Evolutionary conservation across 1,140 invertebrate genomes (phyloP).

Genomic region (Pseudachorutes palmiensis): DNA sequence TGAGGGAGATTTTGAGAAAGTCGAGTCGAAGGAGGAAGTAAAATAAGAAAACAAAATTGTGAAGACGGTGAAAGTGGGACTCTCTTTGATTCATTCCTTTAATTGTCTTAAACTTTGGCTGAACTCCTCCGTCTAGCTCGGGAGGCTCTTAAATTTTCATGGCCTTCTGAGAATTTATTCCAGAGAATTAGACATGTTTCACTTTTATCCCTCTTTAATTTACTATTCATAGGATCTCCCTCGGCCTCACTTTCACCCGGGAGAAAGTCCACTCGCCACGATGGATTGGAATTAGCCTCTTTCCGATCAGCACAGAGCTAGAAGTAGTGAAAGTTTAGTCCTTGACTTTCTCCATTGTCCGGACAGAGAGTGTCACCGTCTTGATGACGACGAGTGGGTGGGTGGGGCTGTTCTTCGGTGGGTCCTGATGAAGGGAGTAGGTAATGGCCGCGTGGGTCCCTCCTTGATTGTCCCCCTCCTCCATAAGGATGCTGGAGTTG

Average conservation of each 20-base stretch:
- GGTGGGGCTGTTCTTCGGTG: not conserved
- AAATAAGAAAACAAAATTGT: constrained; percentile 23
- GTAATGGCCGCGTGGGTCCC: not conserved
- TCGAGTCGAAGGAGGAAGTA: constrained; percentile 27
- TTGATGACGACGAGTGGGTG: no score
- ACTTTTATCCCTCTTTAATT: constrained; percentile 13
- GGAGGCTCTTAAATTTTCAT: constrained; percentile 36
- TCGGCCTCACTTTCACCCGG: not conserved
- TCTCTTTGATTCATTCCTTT: constrained; percentile 37
- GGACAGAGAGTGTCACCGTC: no score
- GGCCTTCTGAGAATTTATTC: constrained; percentile 14
- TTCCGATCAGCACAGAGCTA: no score
- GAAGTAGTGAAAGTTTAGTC: no score
- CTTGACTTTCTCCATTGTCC: no score
- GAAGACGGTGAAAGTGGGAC: constrained; percentile 19
- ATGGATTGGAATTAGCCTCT: no score
- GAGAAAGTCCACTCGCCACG: not conserved
- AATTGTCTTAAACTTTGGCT: constrained; percentile 37
- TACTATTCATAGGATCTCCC: constrained; percentile 7
- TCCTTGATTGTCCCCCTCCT: constrained; percentile 27
- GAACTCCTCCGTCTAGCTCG: not conserved
- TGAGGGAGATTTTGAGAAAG: constrained; percentile 35
- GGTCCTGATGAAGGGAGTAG: not conserved
- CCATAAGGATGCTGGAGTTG: constrained; percentile 26
- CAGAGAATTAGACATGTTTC: constrained; percentile 9